Evolutionary conservation across 2,797 vertebrate genomes (phyloP).

Genomic region (Echiichthys vipera): DNA sequence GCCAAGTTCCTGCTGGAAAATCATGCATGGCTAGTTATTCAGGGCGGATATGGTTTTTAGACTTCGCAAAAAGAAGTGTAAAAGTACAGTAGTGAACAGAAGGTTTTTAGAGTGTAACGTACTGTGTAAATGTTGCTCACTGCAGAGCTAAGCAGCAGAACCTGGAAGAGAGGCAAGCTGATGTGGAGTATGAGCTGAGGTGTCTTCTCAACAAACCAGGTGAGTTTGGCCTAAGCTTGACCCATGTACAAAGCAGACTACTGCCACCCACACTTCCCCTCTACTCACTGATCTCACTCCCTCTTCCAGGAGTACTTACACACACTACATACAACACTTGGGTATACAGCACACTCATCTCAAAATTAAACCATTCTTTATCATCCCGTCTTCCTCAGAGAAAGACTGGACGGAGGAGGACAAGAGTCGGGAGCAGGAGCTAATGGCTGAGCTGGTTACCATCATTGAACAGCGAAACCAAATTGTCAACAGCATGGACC

Average conservation of each 20-base stretch:
- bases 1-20: background rate
- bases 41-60: background rate
- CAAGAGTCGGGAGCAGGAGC: constrained; percentile 91
- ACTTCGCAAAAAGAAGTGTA: background rate
- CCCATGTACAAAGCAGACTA: background rate
- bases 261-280: background rate
- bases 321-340: background rate
- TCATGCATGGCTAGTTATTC: background rate
- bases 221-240: constrained; percentile 52
- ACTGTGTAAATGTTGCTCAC: background rate
- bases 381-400: constrained; percentile 79
- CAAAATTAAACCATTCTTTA: background rate
- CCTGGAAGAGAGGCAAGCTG: constrained; percentile 95
- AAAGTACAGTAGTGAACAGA: background rate
- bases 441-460: constrained; percentile 95
- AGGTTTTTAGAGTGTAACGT: background rate
- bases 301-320: no score
- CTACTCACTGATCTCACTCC: background rate
- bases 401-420: constrained; percentile 98
- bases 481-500: constrained; percentile 95
- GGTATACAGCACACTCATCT: background rate
- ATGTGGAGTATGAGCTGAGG: constrained; percentile 95
- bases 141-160: constrained; percentile 96
- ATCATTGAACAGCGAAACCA: constrained; percentile 97
- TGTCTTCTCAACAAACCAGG: constrained; percentile 99